Percentiles rank a stretch among this genome's conserved stretches.
phyloP scores from a whole-genome alignment of 2,797 vertebrate genomes.

The Spondyliosoma cantharus region DNA sequence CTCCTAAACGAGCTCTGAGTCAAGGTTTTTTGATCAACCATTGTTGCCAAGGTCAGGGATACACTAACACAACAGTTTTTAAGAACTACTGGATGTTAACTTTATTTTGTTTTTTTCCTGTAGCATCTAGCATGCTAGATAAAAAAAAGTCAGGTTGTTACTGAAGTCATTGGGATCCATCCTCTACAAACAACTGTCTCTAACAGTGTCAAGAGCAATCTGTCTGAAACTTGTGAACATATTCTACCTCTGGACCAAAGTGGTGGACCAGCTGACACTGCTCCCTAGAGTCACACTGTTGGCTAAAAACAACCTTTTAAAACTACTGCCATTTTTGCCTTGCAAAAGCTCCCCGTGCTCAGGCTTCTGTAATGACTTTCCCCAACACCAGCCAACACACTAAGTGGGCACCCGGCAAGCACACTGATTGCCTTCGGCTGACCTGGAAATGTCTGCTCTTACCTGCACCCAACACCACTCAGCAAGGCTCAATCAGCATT shows the following conservation, averaged over 20 bases:
- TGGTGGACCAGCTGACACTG: neutral
- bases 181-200: neutral
- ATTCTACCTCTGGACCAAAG: constrained; percentile 7
- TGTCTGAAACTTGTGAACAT: neutral
- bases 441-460: constrained; percentile 71
- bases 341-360: constrained; percentile 23
- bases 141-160: neutral
- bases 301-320: constrained; percentile 46
- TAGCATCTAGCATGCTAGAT: neutral
- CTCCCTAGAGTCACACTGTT: constrained; percentile 1
- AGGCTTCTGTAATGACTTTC: constrained; percentile 57
- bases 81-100: neutral
- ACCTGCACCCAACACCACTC: constrained; percentile 62
- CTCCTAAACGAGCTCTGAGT: neutral
- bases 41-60: too few relatives aligned
- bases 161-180: neutral
- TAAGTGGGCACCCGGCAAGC: constrained; percentile 56
- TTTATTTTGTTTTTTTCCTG: neutral
- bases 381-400: constrained; percentile 41
- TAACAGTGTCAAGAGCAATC: neutral
- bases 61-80: neutral
- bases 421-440: constrained; percentile 59
- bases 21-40: too few relatives aligned
- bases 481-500: constrained; percentile 32
- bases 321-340: constrained; percentile 39